Base-by-base conservation (phyloP, 2,113 vertebrate species). In the Herpailurus yagouaroundi region DNA sequence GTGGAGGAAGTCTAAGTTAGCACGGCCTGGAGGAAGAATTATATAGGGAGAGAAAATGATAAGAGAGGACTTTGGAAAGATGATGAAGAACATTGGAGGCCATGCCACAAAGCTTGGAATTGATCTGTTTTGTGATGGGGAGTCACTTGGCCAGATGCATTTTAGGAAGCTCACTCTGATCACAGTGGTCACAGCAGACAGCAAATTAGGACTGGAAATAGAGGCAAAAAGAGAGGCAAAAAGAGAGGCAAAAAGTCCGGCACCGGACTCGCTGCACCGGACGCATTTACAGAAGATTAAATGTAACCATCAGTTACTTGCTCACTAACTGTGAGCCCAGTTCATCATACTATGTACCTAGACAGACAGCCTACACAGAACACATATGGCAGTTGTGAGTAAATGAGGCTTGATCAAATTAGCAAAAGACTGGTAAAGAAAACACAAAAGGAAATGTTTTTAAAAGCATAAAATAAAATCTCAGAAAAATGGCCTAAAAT, bases 211-310 rank as follows among this genome's bases (percentile, higher is more conserved):
- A 31, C 21, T 79, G 66, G 36, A 73, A 69, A 60, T 2, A 68
- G 48, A 94, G 38, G 14, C 5, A 18, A 73, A 64, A 7, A 88
- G 38, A 38, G 18, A 14, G n/a, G 31, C 55, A n/a, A n/a, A n/a
- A n/a, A n/a, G n/a, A 68, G 48, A 94, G 38, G 14, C 5, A 18
- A 73, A 64, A 7, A 88, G 38, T n/a, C 14, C 11, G n/a, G 31
- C 55, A 21, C 25, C 1, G 33, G 74, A 87, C 21, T 63, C 41
- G 25, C 55, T 38, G 18, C 36, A 21, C 25, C 2, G 29, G 74
- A 87, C 21, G 55, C 41, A 60, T 84, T 83, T 52, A 86, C 48
- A 74, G 92, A 66, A 91, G 68, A 84, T 84, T 79, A 93, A 85
- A 69, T 13, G 27, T 55, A 83, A 18, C 73, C 48, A 66, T 64